These are phyloP conservation scores for Pocota personata DNA, from an alignment of 2,888 invertebrate genomes.

Conservation along the genomic window DNA sequence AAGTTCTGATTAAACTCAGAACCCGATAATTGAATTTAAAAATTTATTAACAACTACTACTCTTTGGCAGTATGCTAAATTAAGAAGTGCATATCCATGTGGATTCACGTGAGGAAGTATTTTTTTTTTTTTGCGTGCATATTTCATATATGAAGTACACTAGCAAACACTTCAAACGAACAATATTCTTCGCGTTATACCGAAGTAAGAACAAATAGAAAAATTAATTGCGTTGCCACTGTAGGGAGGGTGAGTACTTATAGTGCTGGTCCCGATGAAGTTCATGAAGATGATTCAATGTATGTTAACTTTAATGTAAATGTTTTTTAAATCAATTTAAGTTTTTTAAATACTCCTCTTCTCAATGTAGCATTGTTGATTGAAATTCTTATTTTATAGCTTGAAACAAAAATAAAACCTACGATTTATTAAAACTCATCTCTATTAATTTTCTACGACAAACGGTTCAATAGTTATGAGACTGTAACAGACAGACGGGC, in stretches of 20 bases:
- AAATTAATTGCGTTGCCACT: conserved; percentile 20
- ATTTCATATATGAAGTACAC: neutral
- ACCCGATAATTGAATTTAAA: conserved; percentile 68
- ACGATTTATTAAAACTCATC: no score
- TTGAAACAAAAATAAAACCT: no score
- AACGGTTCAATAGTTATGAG: no score
- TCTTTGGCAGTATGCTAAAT: conserved; percentile 3
- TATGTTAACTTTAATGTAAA: neutral
- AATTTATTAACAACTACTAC: conserved; percentile 28
- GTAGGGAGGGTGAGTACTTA: neutral
- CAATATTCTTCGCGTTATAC: neutral
- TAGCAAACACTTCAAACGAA: conserved; percentile 7
- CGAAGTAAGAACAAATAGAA: conserved; percentile 28
- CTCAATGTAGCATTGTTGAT: no score
- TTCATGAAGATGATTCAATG: neutral
- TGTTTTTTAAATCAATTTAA: no score
- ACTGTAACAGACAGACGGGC: no score
- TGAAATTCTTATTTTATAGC: no score
- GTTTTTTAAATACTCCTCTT: no score
- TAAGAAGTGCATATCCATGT: conserved; percentile 37
- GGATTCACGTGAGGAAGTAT: conserved; percentile 1
- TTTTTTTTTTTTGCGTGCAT: neutral
- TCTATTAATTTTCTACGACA: no score
- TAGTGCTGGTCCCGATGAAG: neutral
- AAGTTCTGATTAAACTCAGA: conserved; percentile 67